Conservation (phyloP, 2,797 vertebrate species). For the Hippopotamyrus pictus region DNA sequence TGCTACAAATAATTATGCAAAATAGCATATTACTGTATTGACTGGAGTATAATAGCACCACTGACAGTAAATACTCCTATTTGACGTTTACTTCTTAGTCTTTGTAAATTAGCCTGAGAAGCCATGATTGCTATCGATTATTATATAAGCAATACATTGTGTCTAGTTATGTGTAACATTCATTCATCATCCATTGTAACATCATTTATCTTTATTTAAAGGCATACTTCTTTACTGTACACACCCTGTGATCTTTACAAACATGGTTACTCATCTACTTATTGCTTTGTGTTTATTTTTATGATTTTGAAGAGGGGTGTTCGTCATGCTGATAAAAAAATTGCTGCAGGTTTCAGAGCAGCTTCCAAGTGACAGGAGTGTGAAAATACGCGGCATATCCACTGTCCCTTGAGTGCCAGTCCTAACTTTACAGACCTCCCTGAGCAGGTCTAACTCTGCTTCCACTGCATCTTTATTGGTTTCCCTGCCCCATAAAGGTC, state of each 20-base stretch:
- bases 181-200: not conserved
- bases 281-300: conserved; percentile 1
- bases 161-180: not conserved
- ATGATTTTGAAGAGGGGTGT: conserved; percentile 49
- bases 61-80: not conserved
- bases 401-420: not conserved
- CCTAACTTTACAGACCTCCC: not conserved
- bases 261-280: not conserved
- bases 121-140: not conserved
- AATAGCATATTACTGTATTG: not conserved
- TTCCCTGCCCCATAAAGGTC: not conserved
- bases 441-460: not conserved
- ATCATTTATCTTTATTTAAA: not conserved
- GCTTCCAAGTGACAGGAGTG: conserved; percentile 45
- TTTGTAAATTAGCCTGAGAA: not conserved
- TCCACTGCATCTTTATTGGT: not conserved
- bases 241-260: not conserved
- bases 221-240: not conserved
- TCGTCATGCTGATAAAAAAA: conserved; percentile 55
- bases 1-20: not conserved
- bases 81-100: not conserved
- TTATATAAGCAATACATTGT: not conserved
- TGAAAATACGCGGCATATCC: not conserved
- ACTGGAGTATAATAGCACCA: not conserved
- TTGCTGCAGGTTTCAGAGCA: conserved; percentile 54